Percentiles rank a stretch among this genome's conserved stretches.
These are phyloP conservation scores for Aspidapion aeneum DNA, from an alignment of 2,888 invertebrate species.

Conservation along the genomic window DNA sequence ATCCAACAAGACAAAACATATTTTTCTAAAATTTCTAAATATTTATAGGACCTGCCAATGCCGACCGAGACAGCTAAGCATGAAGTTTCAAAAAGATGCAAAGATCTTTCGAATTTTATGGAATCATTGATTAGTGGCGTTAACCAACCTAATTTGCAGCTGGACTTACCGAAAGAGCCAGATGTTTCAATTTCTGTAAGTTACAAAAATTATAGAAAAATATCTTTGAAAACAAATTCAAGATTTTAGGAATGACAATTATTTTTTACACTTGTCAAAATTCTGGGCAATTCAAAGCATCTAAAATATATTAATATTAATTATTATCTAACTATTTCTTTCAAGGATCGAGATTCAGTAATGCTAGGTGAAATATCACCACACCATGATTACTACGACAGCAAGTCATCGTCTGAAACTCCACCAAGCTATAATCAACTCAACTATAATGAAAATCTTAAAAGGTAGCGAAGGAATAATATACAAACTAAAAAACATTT, in stretches of 20 bases:
- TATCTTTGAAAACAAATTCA: too few species aligned
- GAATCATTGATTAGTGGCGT: constrained; percentile 69
- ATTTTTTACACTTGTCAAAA: too few species aligned
- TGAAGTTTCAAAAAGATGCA: constrained; percentile 65
- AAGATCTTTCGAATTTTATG: constrained; percentile 71
- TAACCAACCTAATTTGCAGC: constrained; percentile 52
- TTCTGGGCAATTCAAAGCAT: too few species aligned
- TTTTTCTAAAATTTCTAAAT: too few species aligned
- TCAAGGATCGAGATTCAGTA: constrained; percentile 75
- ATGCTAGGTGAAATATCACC: constrained; percentile 84
- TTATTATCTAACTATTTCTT: too few species aligned
- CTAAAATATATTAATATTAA: too few species aligned
- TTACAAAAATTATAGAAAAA: too few species aligned
- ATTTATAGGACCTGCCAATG: constrained; percentile 43
- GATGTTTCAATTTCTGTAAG: constrained; percentile 63
- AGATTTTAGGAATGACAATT: too few species aligned
- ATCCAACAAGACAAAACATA: too few species aligned
- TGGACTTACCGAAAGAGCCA: constrained; percentile 58
- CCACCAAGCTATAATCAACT: constrained; percentile 81
- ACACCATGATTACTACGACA: constrained; percentile 75
- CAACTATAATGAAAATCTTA: constrained; percentile 76
- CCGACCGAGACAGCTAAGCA: constrained; percentile 57
- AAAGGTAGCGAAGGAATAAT: too few species aligned
- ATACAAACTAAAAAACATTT: too few species aligned
- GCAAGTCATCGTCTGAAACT: constrained; percentile 75